phyloP scores from a whole-genome alignment of 2,113 vertebrate species.

The Cyprinodon tularosa region DNA sequence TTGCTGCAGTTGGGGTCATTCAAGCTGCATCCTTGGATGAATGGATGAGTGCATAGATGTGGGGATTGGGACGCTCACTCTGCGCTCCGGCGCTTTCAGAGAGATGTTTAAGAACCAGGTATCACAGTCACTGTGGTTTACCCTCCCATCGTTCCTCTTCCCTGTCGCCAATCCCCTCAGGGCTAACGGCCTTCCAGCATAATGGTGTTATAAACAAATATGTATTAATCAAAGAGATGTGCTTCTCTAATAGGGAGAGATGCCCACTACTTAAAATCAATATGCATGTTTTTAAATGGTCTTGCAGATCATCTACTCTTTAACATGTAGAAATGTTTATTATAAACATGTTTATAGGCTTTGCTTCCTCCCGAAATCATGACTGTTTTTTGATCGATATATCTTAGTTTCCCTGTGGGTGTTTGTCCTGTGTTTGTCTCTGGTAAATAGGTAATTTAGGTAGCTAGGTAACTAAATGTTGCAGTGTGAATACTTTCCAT shows the following conservation, averaged over 20 bases:
- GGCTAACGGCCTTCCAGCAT: slow-evolving; percentile 5
- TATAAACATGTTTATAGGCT: no score
- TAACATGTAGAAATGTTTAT: slow-evolving; percentile 78
- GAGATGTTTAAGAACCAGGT: slow-evolving; percentile 43
- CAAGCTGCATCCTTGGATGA: slow-evolving; percentile 3
- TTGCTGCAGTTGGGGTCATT: slow-evolving; percentile 23
- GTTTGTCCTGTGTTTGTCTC: no score
- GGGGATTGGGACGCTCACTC: slow-evolving; percentile 19
- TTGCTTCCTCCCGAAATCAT: no score
- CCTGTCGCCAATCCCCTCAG: background rate
- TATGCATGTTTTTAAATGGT: slow-evolving; percentile 68
- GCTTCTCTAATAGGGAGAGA: slow-evolving; percentile 12
- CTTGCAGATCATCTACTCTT: slow-evolving; percentile 58
- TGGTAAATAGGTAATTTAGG: no score
- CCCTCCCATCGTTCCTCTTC: slow-evolving; percentile 31
- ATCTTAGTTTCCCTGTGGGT: no score
- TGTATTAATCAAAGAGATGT: slow-evolving; percentile 14
- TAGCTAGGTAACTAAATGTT: no score
- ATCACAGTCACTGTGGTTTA: slow-evolving; percentile 20
- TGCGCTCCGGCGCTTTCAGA: slow-evolving; percentile 36
- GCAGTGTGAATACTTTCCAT: no score
- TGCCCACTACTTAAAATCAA: slow-evolving; percentile 62
- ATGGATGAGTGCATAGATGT: slow-evolving; percentile 36
- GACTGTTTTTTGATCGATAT: no score
- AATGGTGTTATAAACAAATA: slow-evolving; percentile 2